Conservation (phyloP, 2,797 vertebrate genomes). For the Margarornis squamiger region DNA sequence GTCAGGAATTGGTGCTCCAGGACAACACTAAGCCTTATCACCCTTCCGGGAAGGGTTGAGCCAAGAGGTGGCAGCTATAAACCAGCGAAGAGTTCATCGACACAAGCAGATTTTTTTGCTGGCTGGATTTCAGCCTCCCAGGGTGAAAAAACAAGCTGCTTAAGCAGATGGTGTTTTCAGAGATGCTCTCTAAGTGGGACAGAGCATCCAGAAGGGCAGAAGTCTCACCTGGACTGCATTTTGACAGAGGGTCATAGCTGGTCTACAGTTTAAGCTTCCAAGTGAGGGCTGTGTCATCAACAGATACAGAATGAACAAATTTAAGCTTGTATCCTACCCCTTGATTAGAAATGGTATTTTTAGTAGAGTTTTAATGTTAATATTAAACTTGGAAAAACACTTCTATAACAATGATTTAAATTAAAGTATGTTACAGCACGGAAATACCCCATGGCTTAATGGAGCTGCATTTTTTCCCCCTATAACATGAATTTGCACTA, state of each 20-base stretch:
- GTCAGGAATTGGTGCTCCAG: not conserved
- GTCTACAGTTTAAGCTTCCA: not conserved
- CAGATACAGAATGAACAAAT: not conserved
- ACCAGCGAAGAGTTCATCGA: not conserved
- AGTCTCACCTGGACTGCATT: not conserved
- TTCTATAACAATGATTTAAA: not conserved
- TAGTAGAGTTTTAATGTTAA: not conserved
- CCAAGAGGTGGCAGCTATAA: not conserved
- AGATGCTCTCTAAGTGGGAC: not conserved
- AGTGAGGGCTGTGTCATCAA: not conserved
- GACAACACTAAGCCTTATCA: not conserved
- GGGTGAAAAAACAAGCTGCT: not conserved
- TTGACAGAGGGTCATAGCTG: not conserved
- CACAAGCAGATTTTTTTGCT: not conserved
- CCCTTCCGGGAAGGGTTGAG: not conserved
- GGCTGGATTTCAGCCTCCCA: not conserved
- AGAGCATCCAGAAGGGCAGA: not conserved
- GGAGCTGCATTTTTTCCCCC: not conserved
- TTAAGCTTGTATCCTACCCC: not conserved
- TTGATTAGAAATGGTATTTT: not conserved
- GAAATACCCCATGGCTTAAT: not conserved
- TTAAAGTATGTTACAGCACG: not conserved
- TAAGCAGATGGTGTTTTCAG: not conserved
- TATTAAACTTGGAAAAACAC: not conserved
- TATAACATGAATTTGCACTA: not conserved